phyloP scores from a whole-genome alignment of 1,140 invertebrate species.

The Conus ventricosus region DNA sequence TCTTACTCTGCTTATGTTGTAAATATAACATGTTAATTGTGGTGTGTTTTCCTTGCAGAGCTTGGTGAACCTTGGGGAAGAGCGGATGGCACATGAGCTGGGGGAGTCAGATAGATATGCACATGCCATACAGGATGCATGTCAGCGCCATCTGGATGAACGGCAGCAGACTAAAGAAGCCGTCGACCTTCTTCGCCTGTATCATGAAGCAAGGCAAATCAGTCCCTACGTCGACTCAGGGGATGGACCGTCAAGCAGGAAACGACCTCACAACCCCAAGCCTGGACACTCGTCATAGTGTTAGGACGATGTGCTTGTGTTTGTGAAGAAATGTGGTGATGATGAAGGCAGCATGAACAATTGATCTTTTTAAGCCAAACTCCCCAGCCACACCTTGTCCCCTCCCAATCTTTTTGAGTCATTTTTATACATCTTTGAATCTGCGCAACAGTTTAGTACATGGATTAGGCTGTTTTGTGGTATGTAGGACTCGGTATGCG shows the following conservation, averaged over 20 bases:
- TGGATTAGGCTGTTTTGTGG: too few relatives aligned
- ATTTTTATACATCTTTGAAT: too few relatives aligned
- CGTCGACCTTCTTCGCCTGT: constrained; percentile 55
- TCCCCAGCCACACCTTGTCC: too few relatives aligned
- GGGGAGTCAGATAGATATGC: constrained; percentile 53
- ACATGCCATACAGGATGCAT: constrained; percentile 54
- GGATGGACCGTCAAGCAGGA: constrained; percentile 32
- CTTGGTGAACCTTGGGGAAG: constrained; percentile 37
- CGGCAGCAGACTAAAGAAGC: constrained; percentile 54
- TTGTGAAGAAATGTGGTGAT: too few relatives aligned
- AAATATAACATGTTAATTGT: background rate
- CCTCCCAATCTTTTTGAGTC: too few relatives aligned
- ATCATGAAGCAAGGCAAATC: constrained; percentile 48
- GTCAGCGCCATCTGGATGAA: constrained; percentile 77
- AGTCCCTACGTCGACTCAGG: constrained; percentile 55
- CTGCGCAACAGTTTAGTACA: too few relatives aligned
- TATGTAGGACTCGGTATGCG: too few relatives aligned
- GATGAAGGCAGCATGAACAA: too few relatives aligned
- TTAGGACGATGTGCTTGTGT: too few relatives aligned
- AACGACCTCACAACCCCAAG: constrained; percentile 18
- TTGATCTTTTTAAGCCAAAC: too few relatives aligned
- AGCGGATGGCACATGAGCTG: constrained; percentile 43
- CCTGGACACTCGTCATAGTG: background rate
- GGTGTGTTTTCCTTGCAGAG: background rate
- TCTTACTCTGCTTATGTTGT: background rate